Conservation (phyloP, 1,140 invertebrate species). For the Lanistes nyassanus region DNA sequence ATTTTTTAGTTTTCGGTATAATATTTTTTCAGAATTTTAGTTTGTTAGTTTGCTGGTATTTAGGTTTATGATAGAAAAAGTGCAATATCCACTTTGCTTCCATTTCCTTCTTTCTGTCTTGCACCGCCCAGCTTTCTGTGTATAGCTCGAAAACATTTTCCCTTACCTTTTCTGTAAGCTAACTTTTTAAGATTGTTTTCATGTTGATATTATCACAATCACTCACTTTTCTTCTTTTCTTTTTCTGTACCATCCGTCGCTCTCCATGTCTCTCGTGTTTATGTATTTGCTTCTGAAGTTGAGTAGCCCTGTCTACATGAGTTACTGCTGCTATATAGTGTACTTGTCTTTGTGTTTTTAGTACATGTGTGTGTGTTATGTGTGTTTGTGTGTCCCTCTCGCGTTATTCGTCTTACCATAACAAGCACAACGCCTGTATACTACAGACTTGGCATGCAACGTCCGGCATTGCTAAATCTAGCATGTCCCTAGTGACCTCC, state of each 20-base stretch:
- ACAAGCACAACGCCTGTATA: not conserved
- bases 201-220: not conserved
- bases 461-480: not conserved
- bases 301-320: not conserved
- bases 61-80: too few species aligned
- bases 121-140: too few species aligned
- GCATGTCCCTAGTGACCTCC: not conserved
- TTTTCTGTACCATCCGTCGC: not conserved
- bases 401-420: too few species aligned
- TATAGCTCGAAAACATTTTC: not conserved
- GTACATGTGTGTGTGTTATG: slow-evolving; percentile 1
- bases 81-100: too few species aligned
- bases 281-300: not conserved
- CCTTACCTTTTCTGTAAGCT: not conserved
- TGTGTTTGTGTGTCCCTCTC: not conserved
- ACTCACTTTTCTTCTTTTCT: not conserved
- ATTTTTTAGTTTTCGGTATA: too few species aligned
- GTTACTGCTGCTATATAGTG: not conserved
- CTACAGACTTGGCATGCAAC: not conserved
- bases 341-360: too few species aligned
- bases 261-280: not conserved
- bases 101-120: slow-evolving; percentile 3
- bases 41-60: too few species aligned
- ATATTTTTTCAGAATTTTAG: too few species aligned
- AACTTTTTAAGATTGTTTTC: not conserved